Evolutionary conservation across 2,888 invertebrate species (phyloP).

Genomic region (Cartodere bifasciata): DNA sequence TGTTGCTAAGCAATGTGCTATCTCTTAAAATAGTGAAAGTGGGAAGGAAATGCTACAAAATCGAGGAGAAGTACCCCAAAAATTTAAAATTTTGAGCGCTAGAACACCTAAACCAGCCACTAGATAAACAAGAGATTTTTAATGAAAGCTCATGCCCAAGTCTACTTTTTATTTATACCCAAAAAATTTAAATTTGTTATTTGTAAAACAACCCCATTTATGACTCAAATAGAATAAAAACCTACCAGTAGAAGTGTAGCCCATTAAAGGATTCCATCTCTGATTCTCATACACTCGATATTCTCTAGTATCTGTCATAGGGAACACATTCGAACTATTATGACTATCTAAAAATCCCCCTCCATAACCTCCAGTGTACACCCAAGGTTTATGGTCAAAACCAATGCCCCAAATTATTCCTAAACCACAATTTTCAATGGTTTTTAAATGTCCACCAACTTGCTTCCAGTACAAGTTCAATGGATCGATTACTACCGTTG

Average conservation of each 20-base stretch:
- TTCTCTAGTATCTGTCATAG: constrained; percentile 75
- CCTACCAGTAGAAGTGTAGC: constrained; percentile 61
- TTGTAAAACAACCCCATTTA: too few relatives aligned
- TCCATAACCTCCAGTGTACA: constrained; percentile 82
- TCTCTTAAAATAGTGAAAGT: too few relatives aligned
- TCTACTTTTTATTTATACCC: too few relatives aligned
- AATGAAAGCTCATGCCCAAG: too few relatives aligned
- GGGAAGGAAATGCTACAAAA: too few relatives aligned
- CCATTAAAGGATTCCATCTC: constrained; percentile 85
- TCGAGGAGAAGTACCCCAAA: too few relatives aligned
- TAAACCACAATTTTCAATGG: constrained; percentile 59
- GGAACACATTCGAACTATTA: constrained; percentile 47
- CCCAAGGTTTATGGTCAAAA: constrained; percentile 80
- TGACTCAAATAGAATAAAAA: constrained; percentile 2
- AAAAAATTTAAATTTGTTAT: too few relatives aligned
- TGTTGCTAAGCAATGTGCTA: too few relatives aligned
- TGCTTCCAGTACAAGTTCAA: constrained; percentile 75
- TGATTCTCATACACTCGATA: constrained; percentile 91
- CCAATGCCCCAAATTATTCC: constrained; percentile 93
- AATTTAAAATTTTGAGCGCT: too few relatives aligned
- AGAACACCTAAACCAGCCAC: too few relatives aligned
- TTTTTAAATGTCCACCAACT: constrained; percentile 74
- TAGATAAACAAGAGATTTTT: too few relatives aligned
- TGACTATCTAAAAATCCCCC: constrained; percentile 60
- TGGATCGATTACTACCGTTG: constrained; percentile 49